Evolutionary conservation across 2,888 invertebrate species (phyloP).

Genomic region (Merodon equestris): DNA sequence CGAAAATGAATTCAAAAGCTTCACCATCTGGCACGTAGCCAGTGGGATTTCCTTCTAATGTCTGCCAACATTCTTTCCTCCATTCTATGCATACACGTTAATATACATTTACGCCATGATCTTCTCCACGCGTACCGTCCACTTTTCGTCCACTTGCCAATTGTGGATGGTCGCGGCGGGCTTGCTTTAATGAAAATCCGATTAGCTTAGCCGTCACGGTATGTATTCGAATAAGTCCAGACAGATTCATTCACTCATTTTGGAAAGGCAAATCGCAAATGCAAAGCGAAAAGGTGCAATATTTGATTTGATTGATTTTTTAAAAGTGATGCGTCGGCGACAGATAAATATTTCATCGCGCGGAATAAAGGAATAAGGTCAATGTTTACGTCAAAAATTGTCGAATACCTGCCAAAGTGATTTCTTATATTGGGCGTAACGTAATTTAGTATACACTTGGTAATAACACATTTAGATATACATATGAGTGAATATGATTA

Average conservation of each 20-base stretch:
- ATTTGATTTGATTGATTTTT: slow-evolving; percentile 17
- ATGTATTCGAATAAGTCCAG: too few species aligned
- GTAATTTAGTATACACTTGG: too few species aligned
- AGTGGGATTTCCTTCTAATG: slow-evolving; percentile 29
- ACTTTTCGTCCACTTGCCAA: slow-evolving; percentile 3
- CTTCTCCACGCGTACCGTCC: slow-evolving; percentile 1
- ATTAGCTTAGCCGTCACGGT: too few species aligned
- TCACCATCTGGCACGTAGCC: slow-evolving; percentile 36
- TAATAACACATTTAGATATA: too few species aligned
- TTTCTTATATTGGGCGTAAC: too few species aligned
- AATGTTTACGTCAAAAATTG: slow-evolving; percentile 42
- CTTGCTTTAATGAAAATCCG: slow-evolving; percentile 1
- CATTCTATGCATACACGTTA: neutral
- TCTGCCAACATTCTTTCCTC: slow-evolving; percentile 27
- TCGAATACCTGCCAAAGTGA: neutral
- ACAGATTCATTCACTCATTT: slow-evolving; percentile 21
- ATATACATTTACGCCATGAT: slow-evolving; percentile 1
- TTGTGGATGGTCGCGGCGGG: slow-evolving; percentile 1
- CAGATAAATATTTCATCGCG: slow-evolving; percentile 15
- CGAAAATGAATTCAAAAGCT: slow-evolving; percentile 43
- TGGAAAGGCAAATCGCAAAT: slow-evolving; percentile 9
- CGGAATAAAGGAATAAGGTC: slow-evolving; percentile 17
- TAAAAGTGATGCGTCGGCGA: neutral
- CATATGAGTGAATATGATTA: too few species aligned
- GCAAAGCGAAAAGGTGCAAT: slow-evolving; percentile 8